Evolutionary conservation across 2,888 invertebrate genomes (phyloP).

Genomic region (Lasioglossum calceatum): DNA sequence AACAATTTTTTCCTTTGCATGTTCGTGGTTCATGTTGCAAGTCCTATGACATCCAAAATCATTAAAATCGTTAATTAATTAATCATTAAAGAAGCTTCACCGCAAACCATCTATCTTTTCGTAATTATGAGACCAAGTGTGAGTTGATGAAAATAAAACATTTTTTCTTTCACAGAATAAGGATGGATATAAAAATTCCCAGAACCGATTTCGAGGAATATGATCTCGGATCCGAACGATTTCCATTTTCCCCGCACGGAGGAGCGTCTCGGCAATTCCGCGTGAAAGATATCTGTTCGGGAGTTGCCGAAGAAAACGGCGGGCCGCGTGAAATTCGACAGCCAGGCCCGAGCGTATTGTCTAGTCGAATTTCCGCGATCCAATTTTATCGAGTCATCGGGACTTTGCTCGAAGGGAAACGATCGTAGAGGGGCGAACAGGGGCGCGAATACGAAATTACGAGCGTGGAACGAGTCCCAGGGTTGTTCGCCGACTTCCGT

Average conservation of each 20-base stretch:
- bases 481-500: constrained; percentile 58
- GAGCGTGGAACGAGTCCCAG: constrained; percentile 62
- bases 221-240: background rate
- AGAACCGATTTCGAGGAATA: background rate
- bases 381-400: constrained; percentile 68
- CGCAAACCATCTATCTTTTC: too few relatives aligned
- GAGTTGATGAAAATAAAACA: background rate
- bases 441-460: constrained; percentile 70
- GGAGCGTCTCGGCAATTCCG: constrained; percentile 24
- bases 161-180: background rate
- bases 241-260: background rate
- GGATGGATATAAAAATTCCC: background rate
- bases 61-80: too few relatives aligned
- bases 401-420: constrained; percentile 58
- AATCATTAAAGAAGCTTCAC: too few relatives aligned
- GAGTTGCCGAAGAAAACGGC: constrained; percentile 7
- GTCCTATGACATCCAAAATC: too few relatives aligned
- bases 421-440: background rate
- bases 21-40: too few relatives aligned
- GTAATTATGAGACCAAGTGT: background rate
- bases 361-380: constrained; percentile 56
- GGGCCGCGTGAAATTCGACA: constrained; percentile 22
- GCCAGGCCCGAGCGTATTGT: constrained; percentile 38
- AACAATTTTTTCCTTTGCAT: too few relatives aligned
- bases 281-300: background rate